These are phyloP conservation scores for Erythrolamprus reginae DNA, from an alignment of 2,113 vertebrate genomes.

Conservation along the genomic window DNA sequence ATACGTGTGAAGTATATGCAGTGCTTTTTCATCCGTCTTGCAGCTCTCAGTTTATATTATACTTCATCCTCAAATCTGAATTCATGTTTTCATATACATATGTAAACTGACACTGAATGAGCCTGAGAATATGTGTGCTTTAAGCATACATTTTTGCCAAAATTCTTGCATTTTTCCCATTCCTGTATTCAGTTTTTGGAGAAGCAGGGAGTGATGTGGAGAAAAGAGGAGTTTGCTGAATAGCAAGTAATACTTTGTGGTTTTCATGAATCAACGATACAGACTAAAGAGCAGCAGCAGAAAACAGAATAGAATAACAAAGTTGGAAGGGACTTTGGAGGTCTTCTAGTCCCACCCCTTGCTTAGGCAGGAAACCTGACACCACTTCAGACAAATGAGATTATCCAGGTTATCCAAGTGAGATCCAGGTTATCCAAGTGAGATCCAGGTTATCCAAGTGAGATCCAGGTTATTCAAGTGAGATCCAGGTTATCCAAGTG, in stretches of 20 bases:
- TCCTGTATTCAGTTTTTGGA: not conserved
- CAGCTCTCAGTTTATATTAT: not conserved
- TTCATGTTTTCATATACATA: not conserved
- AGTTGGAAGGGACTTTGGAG: too few species aligned
- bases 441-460: too few species aligned
- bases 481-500: too few species aligned
- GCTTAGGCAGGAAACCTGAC: too few species aligned
- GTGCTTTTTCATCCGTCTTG: not conserved
- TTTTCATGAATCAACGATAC: constrained; percentile 21
- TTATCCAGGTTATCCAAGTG: too few species aligned
- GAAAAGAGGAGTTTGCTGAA: not conserved
- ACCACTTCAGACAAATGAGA: too few species aligned
- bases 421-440: too few species aligned
- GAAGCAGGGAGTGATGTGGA: not conserved
- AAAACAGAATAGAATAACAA: too few species aligned
- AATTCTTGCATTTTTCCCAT: not conserved
- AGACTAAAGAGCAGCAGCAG: constrained; percentile 22
- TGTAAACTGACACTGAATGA: not conserved
- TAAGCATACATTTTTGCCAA: not conserved
- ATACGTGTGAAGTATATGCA: not conserved
- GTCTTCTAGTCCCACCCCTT: too few species aligned
- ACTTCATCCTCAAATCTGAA: not conserved
- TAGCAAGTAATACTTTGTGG: constrained; percentile 1
- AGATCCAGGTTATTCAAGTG: too few species aligned
- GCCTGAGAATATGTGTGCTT: not conserved